Evolutionary conservation across 1,140 invertebrate genomes (phyloP).

Genomic region (Prorops nasuta): DNA sequence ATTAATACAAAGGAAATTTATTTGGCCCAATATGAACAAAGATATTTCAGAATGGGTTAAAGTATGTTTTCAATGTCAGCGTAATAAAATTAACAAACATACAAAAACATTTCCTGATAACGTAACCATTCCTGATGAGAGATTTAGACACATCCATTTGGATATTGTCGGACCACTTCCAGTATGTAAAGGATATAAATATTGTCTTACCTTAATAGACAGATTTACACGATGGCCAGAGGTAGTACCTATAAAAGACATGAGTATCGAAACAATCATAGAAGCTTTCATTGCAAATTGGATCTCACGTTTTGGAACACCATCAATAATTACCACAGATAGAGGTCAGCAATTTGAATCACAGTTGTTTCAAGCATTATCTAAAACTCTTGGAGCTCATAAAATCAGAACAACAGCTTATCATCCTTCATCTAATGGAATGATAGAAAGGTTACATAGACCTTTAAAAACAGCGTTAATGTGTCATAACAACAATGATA

Average conservation of each 20-base stretch:
- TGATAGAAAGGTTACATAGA: neutral
- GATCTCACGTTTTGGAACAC: neutral
- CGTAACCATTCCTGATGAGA: neutral
- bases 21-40: slow-evolving; percentile 6
- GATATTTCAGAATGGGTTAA: neutral
- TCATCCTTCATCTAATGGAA: slow-evolving; percentile 1
- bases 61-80: no score
- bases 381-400: neutral
- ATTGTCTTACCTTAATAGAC: slow-evolving; percentile 1
- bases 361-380: neutral
- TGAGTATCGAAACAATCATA: neutral
- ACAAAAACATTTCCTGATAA: neutral
- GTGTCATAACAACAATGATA: neutral
- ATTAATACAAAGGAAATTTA: slow-evolving; percentile 4
- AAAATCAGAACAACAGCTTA: neutral
- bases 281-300: neutral
- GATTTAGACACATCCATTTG: no score
- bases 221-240: neutral
- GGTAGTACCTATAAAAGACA: neutral
- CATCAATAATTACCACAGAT: neutral
- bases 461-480: neutral
- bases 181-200: neutral
- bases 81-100: slow-evolving; percentile 20
- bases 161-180: slow-evolving; percentile 24
- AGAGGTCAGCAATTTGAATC: no score